phyloP scores from a whole-genome alignment of 2,888 invertebrate species.

The Brachyptera risi region DNA sequence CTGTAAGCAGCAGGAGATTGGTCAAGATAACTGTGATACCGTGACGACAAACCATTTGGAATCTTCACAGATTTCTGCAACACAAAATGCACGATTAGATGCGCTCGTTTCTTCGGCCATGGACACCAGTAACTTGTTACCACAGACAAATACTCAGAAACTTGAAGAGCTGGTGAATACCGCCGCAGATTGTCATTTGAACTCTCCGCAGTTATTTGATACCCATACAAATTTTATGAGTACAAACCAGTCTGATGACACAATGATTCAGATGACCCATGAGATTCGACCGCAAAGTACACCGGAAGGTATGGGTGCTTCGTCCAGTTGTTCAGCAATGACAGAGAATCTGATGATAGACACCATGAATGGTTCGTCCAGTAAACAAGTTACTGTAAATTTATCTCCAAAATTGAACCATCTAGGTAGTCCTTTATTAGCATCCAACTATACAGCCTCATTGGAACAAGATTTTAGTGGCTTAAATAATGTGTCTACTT shows the following conservation, averaged over 20 bases:
- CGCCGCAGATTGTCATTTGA: neutral
- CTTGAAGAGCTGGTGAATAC: neutral
- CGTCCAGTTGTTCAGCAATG: neutral
- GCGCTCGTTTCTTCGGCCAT: slow-evolving; percentile 25
- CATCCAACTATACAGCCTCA: too few species aligned
- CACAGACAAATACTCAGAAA: neutral
- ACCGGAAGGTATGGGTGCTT: neutral
- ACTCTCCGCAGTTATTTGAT: neutral
- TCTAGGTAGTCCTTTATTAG: neutral
- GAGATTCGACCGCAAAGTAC: neutral
- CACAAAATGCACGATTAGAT: slow-evolving; percentile 21
- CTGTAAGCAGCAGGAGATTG: too few species aligned
- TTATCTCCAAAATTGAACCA: too few species aligned
- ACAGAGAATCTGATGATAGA: neutral
- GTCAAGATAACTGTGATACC: too few species aligned
- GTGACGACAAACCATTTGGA: neutral
- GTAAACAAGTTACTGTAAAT: neutral
- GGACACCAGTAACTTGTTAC: neutral
- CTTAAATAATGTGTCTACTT: too few species aligned
- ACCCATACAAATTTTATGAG: too few species aligned
- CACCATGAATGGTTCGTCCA: neutral
- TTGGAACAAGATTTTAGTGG: too few species aligned
- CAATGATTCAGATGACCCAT: too few species aligned
- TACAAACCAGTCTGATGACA: too few species aligned
- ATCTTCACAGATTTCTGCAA: neutral